Percentiles rank a stretch among this genome's conserved stretches.
These are phyloP conservation scores for Pycnonotus jocosus DNA, from an alignment of 2,113 vertebrate species.

Conservation along the genomic window DNA sequence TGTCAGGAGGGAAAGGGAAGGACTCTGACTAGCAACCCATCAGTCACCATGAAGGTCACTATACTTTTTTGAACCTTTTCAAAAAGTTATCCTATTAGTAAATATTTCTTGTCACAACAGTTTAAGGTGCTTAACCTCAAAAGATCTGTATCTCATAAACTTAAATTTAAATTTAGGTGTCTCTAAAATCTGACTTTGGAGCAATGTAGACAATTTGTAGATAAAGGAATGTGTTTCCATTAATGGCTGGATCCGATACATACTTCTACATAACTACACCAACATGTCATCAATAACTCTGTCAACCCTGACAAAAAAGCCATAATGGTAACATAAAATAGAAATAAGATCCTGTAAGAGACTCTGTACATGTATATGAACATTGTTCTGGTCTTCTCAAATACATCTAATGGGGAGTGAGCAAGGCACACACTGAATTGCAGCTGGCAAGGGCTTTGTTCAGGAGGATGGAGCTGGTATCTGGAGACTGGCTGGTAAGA, in stretches of 20 bases:
- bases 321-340: neutral
- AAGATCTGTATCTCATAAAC: neutral
- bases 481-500: neutral
- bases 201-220: neutral
- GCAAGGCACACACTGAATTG: neutral
- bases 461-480: neutral
- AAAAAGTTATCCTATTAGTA: neutral
- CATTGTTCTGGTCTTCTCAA: fast-evolving
- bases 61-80: neutral
- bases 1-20: neutral
- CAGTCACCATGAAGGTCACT: neutral
- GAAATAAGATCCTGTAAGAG: neutral
- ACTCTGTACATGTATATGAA: neutral
- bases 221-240: neutral
- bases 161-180: neutral
- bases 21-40: neutral
- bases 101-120: neutral
- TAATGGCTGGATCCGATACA: neutral
- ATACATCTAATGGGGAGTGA: neutral
- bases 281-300: neutral
- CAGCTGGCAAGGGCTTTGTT: neutral
- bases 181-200: neutral
- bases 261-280: neutral
- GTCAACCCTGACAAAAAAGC: neutral
- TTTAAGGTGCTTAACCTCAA: neutral